Evolutionary conservation across 64 coral and sea anemone species (phyloP).

Genomic region (Orbicella faveolata): DNA sequence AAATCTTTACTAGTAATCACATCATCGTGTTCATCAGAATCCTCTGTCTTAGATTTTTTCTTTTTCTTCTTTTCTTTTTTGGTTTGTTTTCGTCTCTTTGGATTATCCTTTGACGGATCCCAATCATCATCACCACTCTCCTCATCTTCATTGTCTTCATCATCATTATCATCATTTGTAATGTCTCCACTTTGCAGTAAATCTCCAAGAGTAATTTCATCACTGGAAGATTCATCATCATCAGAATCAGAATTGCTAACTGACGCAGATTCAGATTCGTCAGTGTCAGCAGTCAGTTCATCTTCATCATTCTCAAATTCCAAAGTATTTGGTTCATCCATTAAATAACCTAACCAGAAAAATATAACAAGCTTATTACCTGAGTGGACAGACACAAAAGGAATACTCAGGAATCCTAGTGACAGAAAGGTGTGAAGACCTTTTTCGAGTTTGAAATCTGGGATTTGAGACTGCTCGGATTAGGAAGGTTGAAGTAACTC

Average conservation of each 20-base stretch:
- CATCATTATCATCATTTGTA: not conserved
- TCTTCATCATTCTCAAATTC: constrained; percentile 81
- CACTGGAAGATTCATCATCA: constrained; percentile 45
- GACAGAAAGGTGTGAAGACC: no score
- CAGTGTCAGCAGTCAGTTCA: constrained; percentile 52
- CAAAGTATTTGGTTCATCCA: constrained; percentile 85
- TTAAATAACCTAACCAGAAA: constrained; percentile 70
- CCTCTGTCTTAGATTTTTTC: constrained; percentile 30
- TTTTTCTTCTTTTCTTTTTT: constrained; percentile 62
- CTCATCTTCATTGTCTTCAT: constrained; percentile 61
- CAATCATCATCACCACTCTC: constrained; percentile 84
- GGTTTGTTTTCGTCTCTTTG: constrained; percentile 49
- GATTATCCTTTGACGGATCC: constrained; percentile 79
- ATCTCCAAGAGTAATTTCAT: constrained; percentile 55
- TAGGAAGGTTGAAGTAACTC: no score
- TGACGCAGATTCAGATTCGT: constrained; percentile 56
- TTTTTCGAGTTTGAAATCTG: not conserved
- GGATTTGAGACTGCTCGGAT: not conserved
- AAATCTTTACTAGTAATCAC: not conserved
- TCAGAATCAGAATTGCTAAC: constrained; percentile 47
- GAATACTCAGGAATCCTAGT: no score
- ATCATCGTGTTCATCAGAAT: not conserved
- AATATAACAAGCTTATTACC: not conserved
- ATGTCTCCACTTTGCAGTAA: constrained; percentile 72
- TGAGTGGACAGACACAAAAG: not conserved